Evolutionary conservation across 2,797 vertebrate genomes (phyloP), one percentile per base, ranked within the genome.

Genomic region (Selene dorsalis): DNA sequence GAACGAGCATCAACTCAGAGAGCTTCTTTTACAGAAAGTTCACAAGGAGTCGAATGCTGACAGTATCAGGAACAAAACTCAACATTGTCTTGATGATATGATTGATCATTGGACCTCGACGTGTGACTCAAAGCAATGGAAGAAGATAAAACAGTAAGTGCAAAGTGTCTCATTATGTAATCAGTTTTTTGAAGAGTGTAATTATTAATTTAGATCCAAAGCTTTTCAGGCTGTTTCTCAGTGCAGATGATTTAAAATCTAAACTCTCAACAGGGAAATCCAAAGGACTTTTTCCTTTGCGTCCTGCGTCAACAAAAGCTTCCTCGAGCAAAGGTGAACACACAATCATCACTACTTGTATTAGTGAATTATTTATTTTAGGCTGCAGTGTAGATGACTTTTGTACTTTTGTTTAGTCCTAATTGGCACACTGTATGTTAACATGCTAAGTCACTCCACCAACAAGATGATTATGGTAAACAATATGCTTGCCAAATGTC

Each of bases 241-340:
- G 12, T 80, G 22, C 22, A 26, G 2, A 13, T 14, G 55, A 56
- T 16, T 30, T 4, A 30, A 28, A 30, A 56, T 56, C 2, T 17
- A 28, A 18, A 59, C 56, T 18, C 48, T 56, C 85, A 20, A 41
- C 79, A 94, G 94, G 55, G 86, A 94, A 77, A 92, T 94, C 61
- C 64, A 20, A 17, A 59, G 5, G 53, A 89, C 89, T 30, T 96
- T 97, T 85, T 96, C 96, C 57, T 96, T 94, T 39, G 89, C 92
- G 41, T 94, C 94, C 26, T 93, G 92, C 86, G 53, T 97, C 75
- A 96, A 93, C 9, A 92, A 89, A 84, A 96, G 95, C 83, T 97
- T 97, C 84, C 87, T 96, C 60, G 87, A 91, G 16, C 89, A 85
- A 91, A 95, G 95, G 96, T 97, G 95, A 87, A 87, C 53, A 13